These are phyloP conservation scores for Conops quadrifasciatus DNA, from an alignment of 2,888 invertebrate genomes.

Conservation along the genomic window DNA sequence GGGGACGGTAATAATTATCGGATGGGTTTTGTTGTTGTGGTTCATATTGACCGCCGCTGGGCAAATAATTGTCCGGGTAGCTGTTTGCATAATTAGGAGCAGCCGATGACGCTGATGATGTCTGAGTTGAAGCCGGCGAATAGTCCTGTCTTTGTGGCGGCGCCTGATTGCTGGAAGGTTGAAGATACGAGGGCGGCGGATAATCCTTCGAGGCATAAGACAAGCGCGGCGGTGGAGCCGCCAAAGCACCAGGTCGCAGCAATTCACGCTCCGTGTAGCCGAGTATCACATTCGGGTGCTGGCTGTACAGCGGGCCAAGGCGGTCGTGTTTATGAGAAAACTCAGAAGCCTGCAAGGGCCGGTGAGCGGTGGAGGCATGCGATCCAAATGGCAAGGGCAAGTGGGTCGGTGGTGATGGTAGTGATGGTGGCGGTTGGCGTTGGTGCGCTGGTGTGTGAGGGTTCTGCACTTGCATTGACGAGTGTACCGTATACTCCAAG, in stretches of 20 bases:
- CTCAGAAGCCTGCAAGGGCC: not conserved
- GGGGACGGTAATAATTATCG: conserved; percentile 37
- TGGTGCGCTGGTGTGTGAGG: conserved; percentile 22
- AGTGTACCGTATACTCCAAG: conserved; percentile 59
- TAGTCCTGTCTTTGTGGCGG: conserved; percentile 29
- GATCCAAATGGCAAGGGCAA: not conserved
- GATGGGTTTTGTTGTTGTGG: conserved; percentile 35
- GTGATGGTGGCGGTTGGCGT: conserved; percentile 20
- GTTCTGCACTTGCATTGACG: conserved; percentile 52
- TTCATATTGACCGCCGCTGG: conserved; percentile 45
- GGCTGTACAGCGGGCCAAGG: conserved; percentile 55
- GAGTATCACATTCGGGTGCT: conserved; percentile 42
- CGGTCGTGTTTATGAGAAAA: conserved; percentile 38
- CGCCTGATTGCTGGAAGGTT: conserved; percentile 34
- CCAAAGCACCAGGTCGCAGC: conserved; percentile 45
- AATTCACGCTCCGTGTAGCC: conserved; percentile 39
- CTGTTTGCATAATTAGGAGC: conserved; percentile 63
- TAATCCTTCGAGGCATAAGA: conserved; percentile 62
- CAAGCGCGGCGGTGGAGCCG: conserved; percentile 45
- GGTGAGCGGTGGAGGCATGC: not conserved
- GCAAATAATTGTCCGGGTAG: conserved; percentile 61
- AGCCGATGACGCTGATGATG: conserved; percentile 36
- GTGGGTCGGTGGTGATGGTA: not conserved
- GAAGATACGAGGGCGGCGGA: conserved; percentile 59
- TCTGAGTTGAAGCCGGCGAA: conserved; percentile 27